Evolutionary conservation across 2,797 vertebrate genomes (phyloP), one percentile per base, ranked within the genome.

Genomic region (Natrix natrix): DNA sequence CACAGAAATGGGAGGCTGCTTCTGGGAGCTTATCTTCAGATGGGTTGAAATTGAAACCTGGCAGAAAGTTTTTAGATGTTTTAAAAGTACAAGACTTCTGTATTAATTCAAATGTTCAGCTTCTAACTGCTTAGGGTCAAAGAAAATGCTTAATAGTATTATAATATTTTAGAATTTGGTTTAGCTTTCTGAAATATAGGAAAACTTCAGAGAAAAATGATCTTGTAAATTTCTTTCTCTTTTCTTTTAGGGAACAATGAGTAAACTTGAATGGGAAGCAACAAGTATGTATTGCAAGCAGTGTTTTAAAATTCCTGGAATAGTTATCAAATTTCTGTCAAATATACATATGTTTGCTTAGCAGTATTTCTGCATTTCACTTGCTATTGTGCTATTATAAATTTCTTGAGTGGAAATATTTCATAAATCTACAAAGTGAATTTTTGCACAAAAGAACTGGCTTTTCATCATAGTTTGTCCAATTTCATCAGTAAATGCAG

Each of bases 211-310:
- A 66, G 92, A 91, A 17, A 86, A 93, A 90, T 16, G 94, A 88
- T 24, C 0, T 4, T 1, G 95, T 8, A 54, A 93, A 87, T 86
- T 93, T 91, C 94, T 92, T 86, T 94, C 69, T 93, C 92, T 95
- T 12, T 92, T 48, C 48, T 24, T 89, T 91, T 93, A 99, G 99
- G 99, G 99, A 90, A 99, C 99, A 0, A 97, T 99, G 96, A 99
- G 99, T 98, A 98, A 98, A 95, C 99, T 99, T 20, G 99, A 99
- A 97, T 99, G 99, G 99, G 99, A 99, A 94, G 99, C 99, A 96
- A 97, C 99, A 97, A 99, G 99, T 99, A 98, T 98, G 99, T 99
- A 92, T 54, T 69, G 7, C 52, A 92, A 94, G 52, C 90, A 93
- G 94, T 92, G 6, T 86, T 26, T 59, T 1, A 89, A 59, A 69